Evolutionary conservation across 2,797 vertebrate genomes (phyloP), one percentile per base, ranked within the genome.

Genomic region (Nannoperca obscura): DNA sequence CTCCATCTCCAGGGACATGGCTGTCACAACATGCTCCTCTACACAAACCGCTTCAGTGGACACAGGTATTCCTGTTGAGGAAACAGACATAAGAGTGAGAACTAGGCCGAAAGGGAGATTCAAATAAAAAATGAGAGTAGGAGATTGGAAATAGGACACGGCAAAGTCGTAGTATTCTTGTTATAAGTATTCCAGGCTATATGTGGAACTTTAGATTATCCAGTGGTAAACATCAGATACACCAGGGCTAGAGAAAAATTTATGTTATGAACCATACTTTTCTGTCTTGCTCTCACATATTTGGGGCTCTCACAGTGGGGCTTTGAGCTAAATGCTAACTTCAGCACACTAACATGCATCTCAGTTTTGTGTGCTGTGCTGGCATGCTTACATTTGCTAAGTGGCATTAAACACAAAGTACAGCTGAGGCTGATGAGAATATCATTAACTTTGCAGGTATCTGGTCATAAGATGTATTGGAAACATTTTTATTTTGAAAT

Each of bases 1-100:
- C 94, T 99, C 98, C 98, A 99, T 99, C 95, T 99, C 98, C 95
- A 99, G 94, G 82, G 97, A 97, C 98, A 99, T 98, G 91, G 95
- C 97, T 69, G 96, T 97, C 91, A 97, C 96, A 82, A 97, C 97
- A 96, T 99, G 96, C 93, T 97, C 96, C 93, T 95, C 95, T 81
- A 32, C 81, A 86, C 96, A 93, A 62, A 91, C 95, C 93, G 91
- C 94, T 97, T 94, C 32, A 90, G 90, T 76, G 52, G 83, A 75
- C 81, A 86, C 85, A 88, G 89, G 80, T 79, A 40, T 63, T 81
- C 92, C 93, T 94, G 88, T 50, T 22, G 38, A 77, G 34, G 19
- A 50, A 64, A 78, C 27, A 68, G 34, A 64, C 3, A 40, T n/a
- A 32, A 65, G 24, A 17, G 20, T 76, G 59, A 47, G 15, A 66